A percentile compares a stretch with the other conserved stretches of the same genome.
Evolutionary conservation across 2,797 vertebrate species (phyloP).

Genomic region (Eptatretus atami): DNA sequence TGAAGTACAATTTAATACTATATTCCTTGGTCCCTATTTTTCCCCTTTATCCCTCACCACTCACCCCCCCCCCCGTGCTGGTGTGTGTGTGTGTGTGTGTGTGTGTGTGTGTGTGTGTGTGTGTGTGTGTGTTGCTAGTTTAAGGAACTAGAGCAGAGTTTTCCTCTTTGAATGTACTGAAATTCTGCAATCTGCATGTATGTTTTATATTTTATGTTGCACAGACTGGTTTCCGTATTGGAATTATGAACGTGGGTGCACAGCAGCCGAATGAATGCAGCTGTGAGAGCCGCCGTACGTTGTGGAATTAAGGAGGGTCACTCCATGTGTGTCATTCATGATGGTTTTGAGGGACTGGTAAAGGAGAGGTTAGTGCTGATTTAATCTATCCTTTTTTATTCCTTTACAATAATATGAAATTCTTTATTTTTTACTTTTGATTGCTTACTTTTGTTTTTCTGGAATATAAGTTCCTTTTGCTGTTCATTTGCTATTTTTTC

Average conservation of each 20-base stretch:
- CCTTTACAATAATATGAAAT: no score
- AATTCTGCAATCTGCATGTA: no score
- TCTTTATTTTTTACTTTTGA: no score
- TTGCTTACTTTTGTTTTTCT: no score
- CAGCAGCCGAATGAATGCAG: slow-evolving; percentile 68
- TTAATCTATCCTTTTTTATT: not conserved
- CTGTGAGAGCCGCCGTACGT: slow-evolving; percentile 40
- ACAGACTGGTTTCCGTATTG: slow-evolving; percentile 48
- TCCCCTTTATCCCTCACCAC: not conserved
- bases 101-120: not conserved
- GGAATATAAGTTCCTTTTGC: no score
- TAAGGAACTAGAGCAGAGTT: no score
- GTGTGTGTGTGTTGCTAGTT: not conserved
- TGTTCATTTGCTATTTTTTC: no score
- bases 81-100: no score
- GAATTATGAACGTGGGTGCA: slow-evolving; percentile 51
- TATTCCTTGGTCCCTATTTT: not conserved
- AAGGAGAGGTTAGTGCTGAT: slow-evolving; percentile 22
- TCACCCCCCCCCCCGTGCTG: not conserved
- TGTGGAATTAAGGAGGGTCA: slow-evolving; percentile 68
- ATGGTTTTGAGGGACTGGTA: slow-evolving; percentile 68
- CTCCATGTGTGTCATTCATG: slow-evolving; percentile 44
- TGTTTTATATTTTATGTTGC: no score
- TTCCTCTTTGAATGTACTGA: no score
- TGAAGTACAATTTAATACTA: no score